Evolutionary conservation across 2,888 invertebrate genomes (phyloP).

Genomic region (Trichopoda pennipes): DNA sequence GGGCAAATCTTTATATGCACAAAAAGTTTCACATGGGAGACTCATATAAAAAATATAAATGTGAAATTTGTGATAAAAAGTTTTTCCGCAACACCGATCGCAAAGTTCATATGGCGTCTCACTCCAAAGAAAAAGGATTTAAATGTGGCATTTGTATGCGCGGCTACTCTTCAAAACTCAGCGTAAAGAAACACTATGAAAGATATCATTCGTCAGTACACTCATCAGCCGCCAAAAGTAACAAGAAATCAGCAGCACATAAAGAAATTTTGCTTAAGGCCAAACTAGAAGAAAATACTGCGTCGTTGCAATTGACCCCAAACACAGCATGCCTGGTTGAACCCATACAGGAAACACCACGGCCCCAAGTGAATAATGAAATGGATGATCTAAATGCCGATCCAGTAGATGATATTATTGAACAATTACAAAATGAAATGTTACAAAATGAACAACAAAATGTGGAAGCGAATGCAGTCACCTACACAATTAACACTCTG

Average conservation of each 20-base stretch:
- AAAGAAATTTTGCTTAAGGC: conserved; percentile 18
- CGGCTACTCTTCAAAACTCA: conserved; percentile 77
- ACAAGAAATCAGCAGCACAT: not conserved
- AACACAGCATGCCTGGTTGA: not conserved
- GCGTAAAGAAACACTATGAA: conserved; percentile 75
- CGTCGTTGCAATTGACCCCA: conserved; percentile 2
- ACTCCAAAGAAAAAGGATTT: conserved; percentile 77
- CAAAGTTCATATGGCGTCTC: conserved; percentile 76
- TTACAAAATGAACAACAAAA: conserved; percentile 1
- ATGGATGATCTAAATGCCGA: conserved; percentile 37
- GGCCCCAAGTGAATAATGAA: not conserved
- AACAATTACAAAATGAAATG: conserved; percentile 59
- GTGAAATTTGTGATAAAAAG: conserved; percentile 77
- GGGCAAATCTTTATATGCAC: conserved; percentile 78
- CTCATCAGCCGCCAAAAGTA: not conserved
- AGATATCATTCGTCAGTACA: conserved; percentile 71
- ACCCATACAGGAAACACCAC: not conserved
- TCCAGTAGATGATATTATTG: conserved; percentile 58
- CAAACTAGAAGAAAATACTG: conserved; percentile 24
- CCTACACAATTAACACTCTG: conserved; percentile 38
- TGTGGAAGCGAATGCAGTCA: conserved; percentile 6
- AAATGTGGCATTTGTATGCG: conserved; percentile 75
- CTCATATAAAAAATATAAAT: conserved; percentile 74
- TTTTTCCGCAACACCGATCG: conserved; percentile 77
- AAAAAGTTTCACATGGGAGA: conserved; percentile 75